Evolutionary conservation across 1,140 invertebrate species (phyloP).

Genomic region (Bombus terrestris): DNA sequence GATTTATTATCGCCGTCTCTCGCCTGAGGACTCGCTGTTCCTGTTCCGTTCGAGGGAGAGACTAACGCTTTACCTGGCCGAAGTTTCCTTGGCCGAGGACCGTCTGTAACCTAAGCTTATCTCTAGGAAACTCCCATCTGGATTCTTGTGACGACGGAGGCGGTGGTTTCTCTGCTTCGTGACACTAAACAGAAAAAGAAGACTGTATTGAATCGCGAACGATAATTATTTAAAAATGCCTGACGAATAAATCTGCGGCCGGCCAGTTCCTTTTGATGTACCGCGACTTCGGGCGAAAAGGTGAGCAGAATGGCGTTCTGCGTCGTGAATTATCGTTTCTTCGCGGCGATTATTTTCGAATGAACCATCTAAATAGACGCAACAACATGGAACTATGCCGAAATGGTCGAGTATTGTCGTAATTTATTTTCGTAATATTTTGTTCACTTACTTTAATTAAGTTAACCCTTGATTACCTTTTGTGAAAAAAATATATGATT

Average conservation of each 20-base stretch:
- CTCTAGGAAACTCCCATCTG: slow-evolving; percentile 90
- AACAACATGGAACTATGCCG: too few relatives aligned
- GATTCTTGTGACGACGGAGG: slow-evolving; percentile 83
- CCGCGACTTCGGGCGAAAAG: neutral
- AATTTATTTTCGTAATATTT: neutral
- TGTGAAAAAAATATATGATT: neutral
- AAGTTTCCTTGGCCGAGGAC: slow-evolving; percentile 93
- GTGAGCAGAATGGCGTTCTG: neutral
- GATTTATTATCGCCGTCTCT: slow-evolving; percentile 47
- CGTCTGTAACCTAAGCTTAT: slow-evolving; percentile 90
- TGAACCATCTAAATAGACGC: neutral
- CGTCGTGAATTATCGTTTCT: slow-evolving; percentile 10
- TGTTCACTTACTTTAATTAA: neutral
- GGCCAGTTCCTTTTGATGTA: slow-evolving; percentile 8
- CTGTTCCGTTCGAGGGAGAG: slow-evolving; percentile 3
- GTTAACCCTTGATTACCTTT: neutral
- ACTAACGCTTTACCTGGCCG: slow-evolving; percentile 85
- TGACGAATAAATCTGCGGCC: slow-evolving; percentile 41
- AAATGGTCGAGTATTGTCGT: neutral
- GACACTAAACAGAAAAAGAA: slow-evolving; percentile 71
- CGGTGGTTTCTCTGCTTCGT: slow-evolving; percentile 81
- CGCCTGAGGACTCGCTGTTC: neutral
- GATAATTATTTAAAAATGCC: slow-evolving; percentile 48
- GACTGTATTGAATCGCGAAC: slow-evolving; percentile 34
- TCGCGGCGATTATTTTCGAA: neutral